Conservation (phyloP, 2,888 invertebrate genomes). For the Pyrocoelia pectoralis region DNA sequence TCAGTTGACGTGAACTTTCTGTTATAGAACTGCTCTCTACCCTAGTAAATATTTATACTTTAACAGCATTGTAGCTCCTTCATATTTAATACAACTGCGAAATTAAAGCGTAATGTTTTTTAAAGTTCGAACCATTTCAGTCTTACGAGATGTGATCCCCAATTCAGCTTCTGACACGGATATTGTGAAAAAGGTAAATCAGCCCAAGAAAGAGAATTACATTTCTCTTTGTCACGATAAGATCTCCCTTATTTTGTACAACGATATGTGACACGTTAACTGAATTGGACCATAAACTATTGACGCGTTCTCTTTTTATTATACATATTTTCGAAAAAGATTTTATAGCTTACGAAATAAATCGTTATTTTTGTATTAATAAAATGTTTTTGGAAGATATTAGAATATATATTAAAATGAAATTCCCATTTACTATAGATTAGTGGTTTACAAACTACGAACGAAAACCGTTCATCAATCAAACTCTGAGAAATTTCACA, state of each 20-base stretch:
- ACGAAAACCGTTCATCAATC: too few relatives aligned
- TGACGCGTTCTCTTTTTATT: not conserved
- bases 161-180: too few relatives aligned
- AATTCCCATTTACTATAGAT: too few relatives aligned
- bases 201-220: not conserved
- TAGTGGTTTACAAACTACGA: too few relatives aligned
- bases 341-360: not conserved
- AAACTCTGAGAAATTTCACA: too few relatives aligned
- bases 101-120: not conserved
- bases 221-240: not conserved
- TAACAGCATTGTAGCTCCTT: not conserved
- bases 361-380: not conserved
- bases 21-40: not conserved
- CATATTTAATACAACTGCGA: not conserved
- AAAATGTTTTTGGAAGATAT: too few relatives aligned
- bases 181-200: too few relatives aligned
- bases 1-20: not conserved
- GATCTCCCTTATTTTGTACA: not conserved
- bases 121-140: too few relatives aligned
- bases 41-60: conserved; percentile 1
- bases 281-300: conserved; percentile 1
- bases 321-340: not conserved
- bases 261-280: not conserved
- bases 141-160: too few relatives aligned
- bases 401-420: too few relatives aligned